Conservation (phyloP, 2,888 invertebrate genomes). For the Lasioglossum villosulum region DNA sequence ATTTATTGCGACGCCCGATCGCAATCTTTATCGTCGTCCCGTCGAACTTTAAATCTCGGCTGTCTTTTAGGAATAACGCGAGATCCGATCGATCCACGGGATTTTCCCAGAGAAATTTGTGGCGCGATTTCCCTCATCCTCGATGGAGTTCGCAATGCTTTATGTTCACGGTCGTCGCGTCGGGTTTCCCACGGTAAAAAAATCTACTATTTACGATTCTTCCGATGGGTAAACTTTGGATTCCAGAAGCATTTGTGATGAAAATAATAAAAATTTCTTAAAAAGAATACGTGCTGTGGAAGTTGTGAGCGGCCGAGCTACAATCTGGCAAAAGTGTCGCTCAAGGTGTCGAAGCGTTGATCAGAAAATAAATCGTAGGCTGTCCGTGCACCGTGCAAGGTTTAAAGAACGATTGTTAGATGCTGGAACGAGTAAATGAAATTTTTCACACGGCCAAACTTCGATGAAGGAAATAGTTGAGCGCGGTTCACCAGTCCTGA, state of each 20-base stretch:
- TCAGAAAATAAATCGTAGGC: too few relatives aligned
- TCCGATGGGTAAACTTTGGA: background rate
- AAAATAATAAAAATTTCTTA: too few relatives aligned
- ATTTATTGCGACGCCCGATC: conserved; percentile 49
- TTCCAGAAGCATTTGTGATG: background rate
- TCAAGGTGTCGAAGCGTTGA: too few relatives aligned
- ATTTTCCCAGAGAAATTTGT: conserved; percentile 4
- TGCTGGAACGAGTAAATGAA: background rate
- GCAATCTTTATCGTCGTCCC: conserved; percentile 41
- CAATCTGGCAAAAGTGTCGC: too few relatives aligned
- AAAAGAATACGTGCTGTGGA: too few relatives aligned
- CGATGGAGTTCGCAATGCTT: background rate
- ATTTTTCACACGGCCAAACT: background rate
- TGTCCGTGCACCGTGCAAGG: background rate
- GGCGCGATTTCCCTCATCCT: background rate
- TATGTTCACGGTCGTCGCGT: background rate
- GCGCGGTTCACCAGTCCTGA: background rate
- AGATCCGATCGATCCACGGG: conserved; percentile 1
- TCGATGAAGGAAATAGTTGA: background rate
- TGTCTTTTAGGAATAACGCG: conserved; percentile 25
- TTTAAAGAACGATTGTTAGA: background rate
- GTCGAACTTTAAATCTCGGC: conserved; percentile 16
- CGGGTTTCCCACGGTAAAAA: background rate
- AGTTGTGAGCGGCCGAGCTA: too few relatives aligned
- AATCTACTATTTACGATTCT: background rate